Conservation (phyloP, 2,888 invertebrate genomes). For the Polydrusus tereticollis region DNA sequence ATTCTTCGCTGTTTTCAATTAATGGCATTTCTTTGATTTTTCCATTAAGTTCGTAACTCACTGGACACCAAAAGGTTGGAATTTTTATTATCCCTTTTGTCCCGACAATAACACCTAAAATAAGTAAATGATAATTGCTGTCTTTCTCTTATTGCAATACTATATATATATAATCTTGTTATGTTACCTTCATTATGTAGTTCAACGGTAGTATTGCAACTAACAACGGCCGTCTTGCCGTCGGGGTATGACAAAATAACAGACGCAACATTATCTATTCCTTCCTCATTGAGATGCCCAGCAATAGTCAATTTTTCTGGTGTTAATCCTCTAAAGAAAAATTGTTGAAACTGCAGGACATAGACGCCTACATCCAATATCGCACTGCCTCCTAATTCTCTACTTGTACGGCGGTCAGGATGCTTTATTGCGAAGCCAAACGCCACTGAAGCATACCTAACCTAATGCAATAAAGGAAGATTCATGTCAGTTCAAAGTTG, state of each 20-base stretch:
- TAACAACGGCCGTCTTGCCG: conserved; percentile 74
- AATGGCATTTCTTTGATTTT: conserved; percentile 74
- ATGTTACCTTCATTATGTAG: conserved; percentile 33
- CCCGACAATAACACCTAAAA: conserved; percentile 64
- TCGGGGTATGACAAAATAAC: conserved; percentile 75
- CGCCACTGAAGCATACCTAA: conserved; percentile 16
- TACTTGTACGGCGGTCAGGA: conserved; percentile 64
- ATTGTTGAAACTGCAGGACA: conserved; percentile 77
- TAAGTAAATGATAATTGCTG: neutral
- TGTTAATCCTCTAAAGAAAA: conserved; percentile 75
- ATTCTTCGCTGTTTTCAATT: conserved; percentile 73
- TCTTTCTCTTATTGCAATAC: neutral
- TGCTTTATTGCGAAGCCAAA: conserved; percentile 70
- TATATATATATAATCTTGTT: neutral
- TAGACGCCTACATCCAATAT: conserved; percentile 85
- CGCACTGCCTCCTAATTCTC: conserved; percentile 78
- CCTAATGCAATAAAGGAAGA: neutral
- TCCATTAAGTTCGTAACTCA: conserved; percentile 75
- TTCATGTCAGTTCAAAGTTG: too few relatives aligned
- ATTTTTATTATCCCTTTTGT: conserved; percentile 78
- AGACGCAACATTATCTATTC: conserved; percentile 77
- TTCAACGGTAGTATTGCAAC: conserved; percentile 67
- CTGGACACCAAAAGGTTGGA: conserved; percentile 81
- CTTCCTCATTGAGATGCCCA: conserved; percentile 78
- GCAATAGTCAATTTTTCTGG: conserved; percentile 76